A percentile compares a stretch with the other conserved stretches of the same genome.
Conservation (phyloP, 2,888 invertebrate genomes). For the Brenthis daphne region DNA sequence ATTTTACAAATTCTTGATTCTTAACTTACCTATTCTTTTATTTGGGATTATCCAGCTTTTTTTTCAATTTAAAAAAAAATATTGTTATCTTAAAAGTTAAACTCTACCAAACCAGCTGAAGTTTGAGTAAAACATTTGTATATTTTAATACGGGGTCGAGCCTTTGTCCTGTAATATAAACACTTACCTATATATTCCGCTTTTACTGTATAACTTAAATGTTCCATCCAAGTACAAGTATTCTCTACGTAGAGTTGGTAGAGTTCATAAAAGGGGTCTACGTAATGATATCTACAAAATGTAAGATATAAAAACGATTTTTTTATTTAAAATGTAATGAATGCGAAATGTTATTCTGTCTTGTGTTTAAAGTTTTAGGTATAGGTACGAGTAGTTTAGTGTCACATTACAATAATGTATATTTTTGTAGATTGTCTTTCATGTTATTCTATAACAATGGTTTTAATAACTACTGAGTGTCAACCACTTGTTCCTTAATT, state of each 20-base stretch:
- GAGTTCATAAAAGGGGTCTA: no score
- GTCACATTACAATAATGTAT: background rate
- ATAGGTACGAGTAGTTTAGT: background rate
- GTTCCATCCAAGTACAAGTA: background rate
- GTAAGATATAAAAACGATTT: background rate
- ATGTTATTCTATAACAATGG: conserved; percentile 28
- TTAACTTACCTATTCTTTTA: no score
- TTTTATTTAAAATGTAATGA: background rate
- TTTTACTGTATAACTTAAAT: background rate
- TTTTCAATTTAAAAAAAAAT: background rate
- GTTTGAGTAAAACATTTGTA: background rate
- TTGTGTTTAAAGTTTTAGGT: background rate
- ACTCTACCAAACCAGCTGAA: background rate
- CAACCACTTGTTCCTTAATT: conserved; percentile 28
- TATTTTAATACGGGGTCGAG: conserved; percentile 8
- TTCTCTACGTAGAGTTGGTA: no score
- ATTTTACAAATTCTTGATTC: no score
- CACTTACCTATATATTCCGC: background rate
- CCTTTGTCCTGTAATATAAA: conserved; percentile 19
- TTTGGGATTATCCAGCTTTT: background rate
- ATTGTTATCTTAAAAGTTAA: no score
- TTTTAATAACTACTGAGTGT: conserved; percentile 28
- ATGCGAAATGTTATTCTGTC: no score
- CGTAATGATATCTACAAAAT: no score
- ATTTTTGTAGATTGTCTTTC: conserved; percentile 20